Evolutionary conservation across 2,888 invertebrate species (phyloP).

Genomic region (Ormyrus labotus): DNA sequence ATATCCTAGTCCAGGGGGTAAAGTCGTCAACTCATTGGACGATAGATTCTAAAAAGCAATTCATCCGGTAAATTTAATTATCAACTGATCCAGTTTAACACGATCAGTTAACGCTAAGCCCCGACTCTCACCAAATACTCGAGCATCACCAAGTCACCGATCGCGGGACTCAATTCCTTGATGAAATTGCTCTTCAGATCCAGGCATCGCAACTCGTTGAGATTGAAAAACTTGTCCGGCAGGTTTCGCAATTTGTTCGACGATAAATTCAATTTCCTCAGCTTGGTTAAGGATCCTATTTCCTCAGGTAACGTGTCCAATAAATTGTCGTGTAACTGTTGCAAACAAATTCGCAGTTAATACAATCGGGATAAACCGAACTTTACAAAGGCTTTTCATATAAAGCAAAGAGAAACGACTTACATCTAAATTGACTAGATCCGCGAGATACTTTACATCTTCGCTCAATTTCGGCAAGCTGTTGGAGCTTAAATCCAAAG

Average conservation of each 20-base stretch:
- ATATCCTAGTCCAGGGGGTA: conserved; percentile 91
- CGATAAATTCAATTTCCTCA: conserved; percentile 83
- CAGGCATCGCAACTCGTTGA: conserved; percentile 84
- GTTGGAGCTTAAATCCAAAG: conserved; percentile 88
- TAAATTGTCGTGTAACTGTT: conserved; percentile 90
- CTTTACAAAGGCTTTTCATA: background rate
- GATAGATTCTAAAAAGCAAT: conserved; percentile 83
- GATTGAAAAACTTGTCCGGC: conserved; percentile 82
- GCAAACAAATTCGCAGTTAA: conserved; percentile 44
- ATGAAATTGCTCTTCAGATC: conserved; percentile 87
- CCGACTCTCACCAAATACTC: conserved; percentile 81
- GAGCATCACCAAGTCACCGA: conserved; percentile 89
- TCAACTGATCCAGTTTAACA: background rate
- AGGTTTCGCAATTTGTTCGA: conserved; percentile 82
- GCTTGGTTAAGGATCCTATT: conserved; percentile 83
- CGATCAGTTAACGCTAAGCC: background rate
- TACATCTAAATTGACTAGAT: conserved; percentile 85
- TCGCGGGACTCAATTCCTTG: conserved; percentile 81
- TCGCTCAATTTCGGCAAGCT: conserved; percentile 81
- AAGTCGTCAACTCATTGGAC: conserved; percentile 83
- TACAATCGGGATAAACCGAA: background rate
- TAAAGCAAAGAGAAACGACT: conserved; percentile 62
- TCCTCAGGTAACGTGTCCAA: conserved; percentile 84
- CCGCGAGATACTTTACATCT: conserved; percentile 81
- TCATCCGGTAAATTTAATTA: conserved; percentile 1